Evolutionary conservation across 2,888 invertebrate species (phyloP), one percentile per base, ranked within the genome.

Genomic region (Dicyrtoma fusca): DNA sequence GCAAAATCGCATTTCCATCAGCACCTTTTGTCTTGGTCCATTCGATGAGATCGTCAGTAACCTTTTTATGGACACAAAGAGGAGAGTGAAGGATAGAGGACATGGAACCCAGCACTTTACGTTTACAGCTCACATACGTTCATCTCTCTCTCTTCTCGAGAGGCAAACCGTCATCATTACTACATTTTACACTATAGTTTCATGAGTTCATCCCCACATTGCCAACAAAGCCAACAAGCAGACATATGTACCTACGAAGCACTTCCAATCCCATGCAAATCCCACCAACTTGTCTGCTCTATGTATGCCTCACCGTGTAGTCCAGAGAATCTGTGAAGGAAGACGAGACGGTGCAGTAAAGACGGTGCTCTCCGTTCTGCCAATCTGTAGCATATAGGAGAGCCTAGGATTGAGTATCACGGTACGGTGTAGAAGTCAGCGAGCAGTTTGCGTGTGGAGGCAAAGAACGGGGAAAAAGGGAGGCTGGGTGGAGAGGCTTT

Each of bases 1-100:
- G 21, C 66, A 26, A 19, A 65, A 51, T 65, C 51, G 44, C 66
- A 66, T 66, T 53, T 53, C 34, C 53, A 49, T 34, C 66, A 55
- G 53, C 66, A 55, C 44, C 66, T 68, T 34, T 68, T 68, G 65
- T 65, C 57, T 68, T 68, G 19, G 49, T 63, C 65, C 51, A 55
- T 63, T 13, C 1, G 14, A 47, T 47, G 26, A 55, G 14, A 51
- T 55, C 66, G 66, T 68, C 55, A 44, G 42, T 68, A 55, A 55
- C 66, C 55, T 68, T 68, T 68, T 68, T 68, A 55, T 68, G 53
- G 66, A 55, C 14, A 53, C 25, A 19, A 49, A 34, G 4, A 34
- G 34, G 34, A 34, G 34, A 34, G 34, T 34, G n/a, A 53, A 3
- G 8, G 53, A 34, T 6, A 68, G 66, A 68, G 66, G 66, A 68